These are phyloP conservation scores for Luffia ferchaultella DNA, from an alignment of 2,888 invertebrate genomes.

Conservation along the genomic window DNA sequence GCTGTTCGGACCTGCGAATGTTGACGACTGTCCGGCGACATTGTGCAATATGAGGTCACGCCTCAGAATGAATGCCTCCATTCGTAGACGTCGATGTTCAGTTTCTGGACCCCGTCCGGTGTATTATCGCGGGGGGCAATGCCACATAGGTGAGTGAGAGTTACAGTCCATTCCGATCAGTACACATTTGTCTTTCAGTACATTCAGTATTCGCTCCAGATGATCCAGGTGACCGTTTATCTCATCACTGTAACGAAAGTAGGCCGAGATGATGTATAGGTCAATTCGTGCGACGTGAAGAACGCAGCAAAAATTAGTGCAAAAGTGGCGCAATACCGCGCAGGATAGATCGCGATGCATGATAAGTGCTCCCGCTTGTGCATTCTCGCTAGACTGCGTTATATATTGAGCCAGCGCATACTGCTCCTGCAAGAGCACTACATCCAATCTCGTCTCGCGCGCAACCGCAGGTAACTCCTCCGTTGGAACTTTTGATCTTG, in stretches of 20 bases:
- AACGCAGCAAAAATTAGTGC: constrained; percentile 5
- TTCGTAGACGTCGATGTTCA: not conserved
- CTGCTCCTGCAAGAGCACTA: constrained; percentile 12
- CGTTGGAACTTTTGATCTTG: no score
- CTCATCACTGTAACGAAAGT: constrained; percentile 12
- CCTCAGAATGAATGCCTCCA: constrained; percentile 12
- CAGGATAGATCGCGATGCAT: constrained; percentile 2
- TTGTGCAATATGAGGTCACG: constrained; percentile 10
- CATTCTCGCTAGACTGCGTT: not conserved
- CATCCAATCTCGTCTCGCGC: constrained; percentile 5
- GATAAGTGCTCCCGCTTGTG: constrained; percentile 7
- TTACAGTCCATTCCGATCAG: constrained; percentile 4
- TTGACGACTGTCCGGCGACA: constrained; percentile 10
- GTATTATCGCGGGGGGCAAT: no score
- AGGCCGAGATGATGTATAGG: constrained; percentile 8
- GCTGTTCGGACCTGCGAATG: constrained; percentile 11
- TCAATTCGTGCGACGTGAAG: not conserved
- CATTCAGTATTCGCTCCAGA: no score
- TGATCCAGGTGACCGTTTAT: no score
- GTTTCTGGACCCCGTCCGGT: constrained; percentile 1
- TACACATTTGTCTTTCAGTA: not conserved
- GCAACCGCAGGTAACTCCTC: no score
- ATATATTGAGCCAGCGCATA: not conserved
- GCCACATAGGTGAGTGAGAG: constrained; percentile 8
- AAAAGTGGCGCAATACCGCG: constrained; percentile 3